Conservation (phyloP, 2,113 vertebrate species). For the Danio rerio region GRCz12tu NC_133182.1:45317001-45317500, state of each 20-base stretch:
- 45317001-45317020: conserved; percentile 38
- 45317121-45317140: conserved; percentile 42
- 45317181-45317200: conserved; percentile 22
- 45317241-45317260: background rate
- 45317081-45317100: conserved; percentile 15
- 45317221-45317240: conserved; percentile 34
- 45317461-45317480: conserved; percentile 13
- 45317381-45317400: background rate
- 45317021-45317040: conserved; percentile 38
- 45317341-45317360: background rate
- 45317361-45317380: background rate
- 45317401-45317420: background rate
- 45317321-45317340: conserved; percentile 19
- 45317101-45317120: conserved; percentile 1
- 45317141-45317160: conserved; percentile 32
- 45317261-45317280: conserved; percentile 14
- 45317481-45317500: conserved; percentile 11
- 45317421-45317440: background rate
- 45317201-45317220: conserved; percentile 29
- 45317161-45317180: conserved; percentile 9
- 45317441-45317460: conserved; percentile 21
- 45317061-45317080: background rate
- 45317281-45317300: background rate
- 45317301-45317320: conserved; percentile 17
- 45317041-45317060: background rate